A percentile compares a stretch with the other conserved stretches of the same genome.
phyloP scores from a whole-genome alignment of 2,888 invertebrate genomes.

The Pterobdella sp. region DNA sequence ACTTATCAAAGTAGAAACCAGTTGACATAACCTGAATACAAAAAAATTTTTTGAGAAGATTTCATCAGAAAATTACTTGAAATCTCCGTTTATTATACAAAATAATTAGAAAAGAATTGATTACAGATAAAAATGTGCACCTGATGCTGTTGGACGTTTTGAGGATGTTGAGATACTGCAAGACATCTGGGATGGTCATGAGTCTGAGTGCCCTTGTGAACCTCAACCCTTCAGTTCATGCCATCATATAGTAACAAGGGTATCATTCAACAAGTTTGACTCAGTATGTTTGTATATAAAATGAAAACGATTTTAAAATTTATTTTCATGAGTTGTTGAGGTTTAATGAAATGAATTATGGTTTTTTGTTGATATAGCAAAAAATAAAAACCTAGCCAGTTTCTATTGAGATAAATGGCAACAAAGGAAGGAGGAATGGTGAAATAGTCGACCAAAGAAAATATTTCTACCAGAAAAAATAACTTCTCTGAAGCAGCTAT shows the following conservation, averaged over 20 bases:
- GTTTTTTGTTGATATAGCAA: no score
- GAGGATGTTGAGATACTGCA: slow-evolving; percentile 99
- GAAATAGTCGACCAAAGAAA: slow-evolving; percentile 99
- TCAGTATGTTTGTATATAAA: no score
- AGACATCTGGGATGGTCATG: slow-evolving; percentile 99
- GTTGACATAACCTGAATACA: slow-evolving; percentile 69
- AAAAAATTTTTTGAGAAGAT: no score
- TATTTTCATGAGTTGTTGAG: no score
- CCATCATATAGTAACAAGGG: neutral
- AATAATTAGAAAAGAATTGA: no score
- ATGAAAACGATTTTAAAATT: no score
- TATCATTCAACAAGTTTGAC: neutral
- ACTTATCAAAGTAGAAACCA: slow-evolving; percentile 99
- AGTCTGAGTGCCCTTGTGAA: slow-evolving; percentile 98
- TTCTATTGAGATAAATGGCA: slow-evolving; percentile 99
- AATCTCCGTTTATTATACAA: no score
- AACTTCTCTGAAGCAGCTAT: slow-evolving; percentile 99
- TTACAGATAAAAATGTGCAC: no score
- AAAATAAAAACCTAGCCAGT: slow-evolving; percentile 87
- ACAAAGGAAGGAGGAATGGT: slow-evolving; percentile 99
- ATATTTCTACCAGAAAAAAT: slow-evolving; percentile 99
- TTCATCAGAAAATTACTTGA: no score
- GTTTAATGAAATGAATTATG: no score
- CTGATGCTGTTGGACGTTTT: slow-evolving; percentile 99
- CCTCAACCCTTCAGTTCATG: slow-evolving; percentile 71